Conservation (phyloP, 64 coral and sea anemone genomes). For the Dendronephthya gigantea region DNA sequence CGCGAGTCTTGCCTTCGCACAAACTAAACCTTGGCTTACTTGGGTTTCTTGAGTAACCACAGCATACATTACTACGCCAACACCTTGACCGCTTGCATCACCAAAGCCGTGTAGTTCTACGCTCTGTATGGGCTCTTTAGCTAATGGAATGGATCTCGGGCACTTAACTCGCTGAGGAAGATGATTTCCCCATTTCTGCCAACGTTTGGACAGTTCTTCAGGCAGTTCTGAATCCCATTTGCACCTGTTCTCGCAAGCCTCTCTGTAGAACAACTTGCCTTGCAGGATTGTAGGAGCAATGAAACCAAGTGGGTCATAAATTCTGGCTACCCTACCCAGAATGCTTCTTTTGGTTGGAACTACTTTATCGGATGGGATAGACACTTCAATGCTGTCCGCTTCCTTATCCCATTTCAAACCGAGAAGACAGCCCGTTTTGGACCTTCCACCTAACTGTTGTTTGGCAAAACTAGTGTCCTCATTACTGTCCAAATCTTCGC, state of each 20-base stretch:
- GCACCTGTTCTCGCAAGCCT: constrained; percentile 9
- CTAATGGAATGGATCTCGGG: neutral
- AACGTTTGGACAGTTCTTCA: neutral
- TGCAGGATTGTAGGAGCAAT: constrained; percentile 9
- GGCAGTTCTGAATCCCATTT: neutral
- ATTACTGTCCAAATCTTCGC: neutral
- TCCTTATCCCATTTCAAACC: constrained; percentile 34
- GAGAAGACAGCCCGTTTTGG: constrained; percentile 20
- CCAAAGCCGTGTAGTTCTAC: neutral
- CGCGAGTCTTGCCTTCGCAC: neutral
- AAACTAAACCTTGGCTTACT: neutral
- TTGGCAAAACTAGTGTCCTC: constrained; percentile 28
- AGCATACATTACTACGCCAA: neutral
- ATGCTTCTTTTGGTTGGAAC: constrained; percentile 19
- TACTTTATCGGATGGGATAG: neutral
- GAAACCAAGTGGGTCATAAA: constrained; percentile 15
- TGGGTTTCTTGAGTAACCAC: neutral
- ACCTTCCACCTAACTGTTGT: constrained; percentile 34
- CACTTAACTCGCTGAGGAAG: neutral
- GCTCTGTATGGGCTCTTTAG: neutral
- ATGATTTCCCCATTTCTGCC: neutral
- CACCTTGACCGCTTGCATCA: neutral
- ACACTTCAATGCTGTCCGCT: constrained; percentile 26
- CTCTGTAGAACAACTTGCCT: constrained; percentile 6
- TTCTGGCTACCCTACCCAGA: constrained; percentile 1